phyloP scores from a whole-genome alignment of 2,888 invertebrate species.

The Campoplex nolae region DNA sequence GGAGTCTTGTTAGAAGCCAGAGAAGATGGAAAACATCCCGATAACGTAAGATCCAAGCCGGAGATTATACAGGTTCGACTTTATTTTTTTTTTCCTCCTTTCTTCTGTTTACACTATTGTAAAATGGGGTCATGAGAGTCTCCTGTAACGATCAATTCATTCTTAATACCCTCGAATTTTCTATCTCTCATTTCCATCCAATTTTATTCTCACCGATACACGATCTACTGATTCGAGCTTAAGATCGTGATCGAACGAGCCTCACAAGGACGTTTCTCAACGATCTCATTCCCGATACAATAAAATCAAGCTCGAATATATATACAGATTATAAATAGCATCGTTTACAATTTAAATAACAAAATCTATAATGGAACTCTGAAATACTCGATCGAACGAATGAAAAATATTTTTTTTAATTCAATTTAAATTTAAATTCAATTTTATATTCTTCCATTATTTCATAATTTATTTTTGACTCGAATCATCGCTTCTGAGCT shows the following conservation, averaged over 20 bases:
- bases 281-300: not conserved
- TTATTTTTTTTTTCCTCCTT: not conserved
- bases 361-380: not conserved
- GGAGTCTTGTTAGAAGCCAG: constrained; percentile 86
- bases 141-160: constrained; percentile 18
- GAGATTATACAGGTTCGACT: constrained; percentile 76
- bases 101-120: not conserved
- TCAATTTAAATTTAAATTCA: not conserved
- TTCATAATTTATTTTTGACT: not conserved
- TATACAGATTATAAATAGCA: not conserved
- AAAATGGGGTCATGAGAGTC: constrained; percentile 34
- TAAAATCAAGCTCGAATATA: not conserved
- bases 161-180: constrained; percentile 4
- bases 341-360: not conserved
- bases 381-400: not conserved
- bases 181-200: constrained; percentile 19
- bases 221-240: constrained; percentile 29
- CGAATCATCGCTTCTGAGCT: not conserved
- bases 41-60: constrained; percentile 75
- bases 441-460: too few relatives aligned
- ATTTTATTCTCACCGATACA: constrained; percentile 31
- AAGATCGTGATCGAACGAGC: constrained; percentile 49
- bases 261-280: constrained; percentile 53
- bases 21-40: constrained; percentile 79
- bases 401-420: not conserved